A percentile compares a stretch with the other conserved stretches of the same genome.
Evolutionary conservation across 2,113 vertebrate species (phyloP).

Genomic region (Coturnix japonica): DNA sequence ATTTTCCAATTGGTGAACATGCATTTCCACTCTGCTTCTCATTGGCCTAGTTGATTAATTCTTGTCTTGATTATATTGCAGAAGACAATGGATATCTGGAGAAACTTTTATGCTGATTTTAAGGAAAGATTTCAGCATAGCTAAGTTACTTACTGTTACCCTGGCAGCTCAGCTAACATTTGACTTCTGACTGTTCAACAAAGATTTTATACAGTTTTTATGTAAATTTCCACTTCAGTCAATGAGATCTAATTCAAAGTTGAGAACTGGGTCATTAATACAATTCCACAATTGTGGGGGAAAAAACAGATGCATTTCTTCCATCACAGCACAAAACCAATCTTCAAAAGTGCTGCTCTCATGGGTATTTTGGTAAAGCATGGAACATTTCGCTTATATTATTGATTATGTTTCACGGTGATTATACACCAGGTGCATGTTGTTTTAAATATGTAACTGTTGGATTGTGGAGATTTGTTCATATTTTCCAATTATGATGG

Average conservation of each 20-base stretch:
- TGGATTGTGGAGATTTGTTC: not conserved
- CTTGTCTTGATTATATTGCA: slow-evolving; percentile 10
- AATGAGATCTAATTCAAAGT: not conserved
- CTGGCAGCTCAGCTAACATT: not conserved
- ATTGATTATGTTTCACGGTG: not conserved
- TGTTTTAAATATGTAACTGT: not conserved
- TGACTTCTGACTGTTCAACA: not conserved
- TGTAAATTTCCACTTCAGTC: not conserved
- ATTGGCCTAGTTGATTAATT: slow-evolving; percentile 14
- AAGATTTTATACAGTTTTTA: not conserved
- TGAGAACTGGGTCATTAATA: not conserved
- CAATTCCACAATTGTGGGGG: not conserved
- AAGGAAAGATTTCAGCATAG: not conserved
- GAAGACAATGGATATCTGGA: not conserved
- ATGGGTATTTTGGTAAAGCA: not conserved
- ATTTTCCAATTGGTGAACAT: not conserved
- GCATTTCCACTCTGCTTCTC: not conserved
- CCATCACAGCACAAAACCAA: not conserved
- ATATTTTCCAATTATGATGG: not conserved
- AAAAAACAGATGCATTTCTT: not conserved
- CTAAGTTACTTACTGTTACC: not conserved
- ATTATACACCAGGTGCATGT: not conserved
- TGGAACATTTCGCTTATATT: not conserved
- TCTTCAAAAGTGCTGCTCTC: not conserved
- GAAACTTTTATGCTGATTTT: slow-evolving; percentile 30